Base-by-base conservation (phyloP, 1,140 invertebrate species). In the Copidosoma floridanum region DNA sequence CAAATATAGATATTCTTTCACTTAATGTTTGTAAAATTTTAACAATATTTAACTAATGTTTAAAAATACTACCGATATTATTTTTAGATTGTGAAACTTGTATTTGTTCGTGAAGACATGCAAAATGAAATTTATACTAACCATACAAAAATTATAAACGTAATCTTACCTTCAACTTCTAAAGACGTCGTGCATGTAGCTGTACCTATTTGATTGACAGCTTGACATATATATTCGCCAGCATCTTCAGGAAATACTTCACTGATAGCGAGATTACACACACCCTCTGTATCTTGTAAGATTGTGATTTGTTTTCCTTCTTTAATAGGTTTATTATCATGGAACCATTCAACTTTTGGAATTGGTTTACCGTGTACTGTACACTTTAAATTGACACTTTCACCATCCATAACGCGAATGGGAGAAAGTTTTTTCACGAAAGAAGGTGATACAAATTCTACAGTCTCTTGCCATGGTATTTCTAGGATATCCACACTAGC, bases 161-260 rank as follows among this genome's bases (percentile, higher is more conserved):
- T n/a, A 27, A 38, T 3, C 40, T 81, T 86, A 93, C 90, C 88
- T 88, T 94, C 92, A 61, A 95, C 89, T 71, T 88, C 81, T 43
- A 95, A 84, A 59, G 86, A 85, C 70, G 93, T 87, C 70, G 86
- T 86, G 68, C 90, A 93, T 63, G 89, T 82, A 53, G 89, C 88
- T 79, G 92, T 89, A 47, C 96, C 96, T 68, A 90, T 86, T 71
- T 86, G 84, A 82, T 98, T 98, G 26, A 86, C 82, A 51, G 94
- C 92, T 65, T 82, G 79, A 76, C 93, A 95, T 52, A 85, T 86
- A 76, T 97, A 97, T 76, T 87, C 86, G 20, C 94, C 95, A 65
- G 88, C 86, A 85, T 97, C 93, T 85, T 97, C 94, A 4, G 94
- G 93, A 76, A 96, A 97, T 24, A 95, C 93, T 86, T 97, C 94